Evolutionary conservation across 2,113 vertebrate species (phyloP).

Genomic region (Odocoileus hemionus): DNA sequence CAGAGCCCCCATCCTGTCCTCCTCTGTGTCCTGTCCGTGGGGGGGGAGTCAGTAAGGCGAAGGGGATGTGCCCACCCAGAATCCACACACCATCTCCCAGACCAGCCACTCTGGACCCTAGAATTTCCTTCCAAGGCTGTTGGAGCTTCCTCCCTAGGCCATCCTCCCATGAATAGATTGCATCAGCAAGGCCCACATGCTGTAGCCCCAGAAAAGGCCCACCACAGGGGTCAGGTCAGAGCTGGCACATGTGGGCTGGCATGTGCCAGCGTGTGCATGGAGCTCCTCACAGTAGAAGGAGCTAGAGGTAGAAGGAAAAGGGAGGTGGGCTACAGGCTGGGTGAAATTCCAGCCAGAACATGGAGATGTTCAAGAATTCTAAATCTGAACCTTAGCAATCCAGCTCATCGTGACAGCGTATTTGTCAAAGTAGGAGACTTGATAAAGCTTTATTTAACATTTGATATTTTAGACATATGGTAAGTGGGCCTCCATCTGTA

Average conservation of each 20-base stretch:
- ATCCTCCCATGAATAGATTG: not conserved
- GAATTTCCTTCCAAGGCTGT: not conserved
- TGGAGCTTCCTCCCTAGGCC: not conserved
- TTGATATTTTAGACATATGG: not conserved
- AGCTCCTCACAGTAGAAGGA: not conserved
- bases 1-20: not conserved
- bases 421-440: not conserved
- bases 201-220: not conserved
- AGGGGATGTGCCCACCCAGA: accelerated
- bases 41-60: not conserved
- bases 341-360: not conserved
- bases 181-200: not conserved
- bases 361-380: not conserved
- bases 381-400: not conserved
- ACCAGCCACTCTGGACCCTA: not conserved
- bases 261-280: not conserved
- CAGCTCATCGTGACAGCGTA: not conserved
- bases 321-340: not conserved
- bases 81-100: not conserved
- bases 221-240: not conserved
- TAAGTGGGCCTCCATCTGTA: not conserved
- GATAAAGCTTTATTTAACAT: not conserved
- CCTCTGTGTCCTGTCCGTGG: not conserved
- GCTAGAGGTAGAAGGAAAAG: not conserved
- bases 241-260: not conserved